Conservation (phyloP, 30 jellyfish, hydroid and myxozoan species). For the Chrysaora quinquecirrha region DNA sequence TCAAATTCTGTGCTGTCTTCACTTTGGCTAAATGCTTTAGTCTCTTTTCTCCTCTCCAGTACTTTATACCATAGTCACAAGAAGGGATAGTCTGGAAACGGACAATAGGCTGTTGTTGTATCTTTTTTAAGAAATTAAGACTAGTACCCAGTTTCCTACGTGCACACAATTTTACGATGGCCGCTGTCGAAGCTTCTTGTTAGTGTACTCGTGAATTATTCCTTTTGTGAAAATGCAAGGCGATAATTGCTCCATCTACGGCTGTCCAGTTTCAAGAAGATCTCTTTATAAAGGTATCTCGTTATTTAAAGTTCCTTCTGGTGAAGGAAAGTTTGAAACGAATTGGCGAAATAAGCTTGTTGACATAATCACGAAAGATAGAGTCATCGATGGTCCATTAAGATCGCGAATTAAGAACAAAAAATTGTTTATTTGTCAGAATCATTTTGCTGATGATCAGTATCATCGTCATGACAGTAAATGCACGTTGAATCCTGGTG, state of each 20-base stretch:
- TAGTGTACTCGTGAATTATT: too few species aligned
- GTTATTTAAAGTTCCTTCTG: neutral
- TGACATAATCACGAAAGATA: neutral
- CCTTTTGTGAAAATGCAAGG: neutral
- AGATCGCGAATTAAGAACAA: neutral
- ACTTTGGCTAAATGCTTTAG: too few species aligned
- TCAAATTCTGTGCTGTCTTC: too few species aligned
- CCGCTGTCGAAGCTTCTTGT: too few species aligned
- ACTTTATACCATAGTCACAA: too few species aligned
- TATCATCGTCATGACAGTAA: neutral
- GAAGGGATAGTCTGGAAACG: too few species aligned
- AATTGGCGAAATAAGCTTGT: neutral
- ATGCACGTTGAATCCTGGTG: neutral
- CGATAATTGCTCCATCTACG: neutral
- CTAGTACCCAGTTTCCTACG: too few species aligned
- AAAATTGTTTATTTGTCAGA: neutral
- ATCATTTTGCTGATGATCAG: neutral
- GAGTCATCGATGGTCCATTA: neutral
- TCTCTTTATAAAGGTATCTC: neutral
- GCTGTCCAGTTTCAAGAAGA: neutral
- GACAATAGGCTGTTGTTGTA: too few species aligned
- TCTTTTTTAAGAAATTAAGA: too few species aligned
- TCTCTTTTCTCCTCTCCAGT: too few species aligned
- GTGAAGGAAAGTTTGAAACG: neutral
- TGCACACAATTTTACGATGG: too few species aligned